Evolutionary conservation across 2,888 invertebrate species (phyloP), one percentile per base, ranked within the genome.

Genomic region (Drosophila emarginata): DNA sequence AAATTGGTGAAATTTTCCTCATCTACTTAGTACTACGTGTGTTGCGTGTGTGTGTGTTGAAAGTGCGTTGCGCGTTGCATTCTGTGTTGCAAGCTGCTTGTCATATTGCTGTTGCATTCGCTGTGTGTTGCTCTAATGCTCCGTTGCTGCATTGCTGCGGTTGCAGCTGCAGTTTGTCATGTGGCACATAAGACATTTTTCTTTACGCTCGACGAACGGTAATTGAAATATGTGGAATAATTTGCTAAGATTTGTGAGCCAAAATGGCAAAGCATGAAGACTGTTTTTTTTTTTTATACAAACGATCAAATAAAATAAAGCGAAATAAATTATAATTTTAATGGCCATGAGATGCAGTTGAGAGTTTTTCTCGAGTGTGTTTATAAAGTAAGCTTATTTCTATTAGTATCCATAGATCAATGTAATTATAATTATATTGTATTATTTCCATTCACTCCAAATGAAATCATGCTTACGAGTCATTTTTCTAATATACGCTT

Each of bases 141-240:
- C 63, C 69, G 32, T 57, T 51, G 62, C 40, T 54, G 45, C 45
- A 45, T 45, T 45, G 61, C 61, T 45, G 75, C 68, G 67, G 40
- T 63, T 56, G 77, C 84, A 83, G 84, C 80, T 80, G 80, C 80
- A 72, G 79, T 79, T 81, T 84, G 76, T 84, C 80, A 81, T 81
- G 76, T 82, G 77, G 67, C 45, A 45, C 78, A 78, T 64, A 75
- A 78, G 69, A 75, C 70, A 73, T 69, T 67, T 77, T 64, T 45
- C 45, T 45, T 67, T 79, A 72, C 74, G 80, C 80, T 74, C 68
- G 70, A 73, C 78, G 71, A 83, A 74, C 72, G 53, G 59, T 72
- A 74, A 79, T 79, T 79, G 81, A 84, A 81, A 81, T 77, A 81
- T 81, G 77, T 75, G 72, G 70, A 81, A 84, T 84, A 80, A 79